Evolutionary conservation across 1,140 invertebrate genomes (phyloP).

Genomic region (Leptopilina clavipes): DNA sequence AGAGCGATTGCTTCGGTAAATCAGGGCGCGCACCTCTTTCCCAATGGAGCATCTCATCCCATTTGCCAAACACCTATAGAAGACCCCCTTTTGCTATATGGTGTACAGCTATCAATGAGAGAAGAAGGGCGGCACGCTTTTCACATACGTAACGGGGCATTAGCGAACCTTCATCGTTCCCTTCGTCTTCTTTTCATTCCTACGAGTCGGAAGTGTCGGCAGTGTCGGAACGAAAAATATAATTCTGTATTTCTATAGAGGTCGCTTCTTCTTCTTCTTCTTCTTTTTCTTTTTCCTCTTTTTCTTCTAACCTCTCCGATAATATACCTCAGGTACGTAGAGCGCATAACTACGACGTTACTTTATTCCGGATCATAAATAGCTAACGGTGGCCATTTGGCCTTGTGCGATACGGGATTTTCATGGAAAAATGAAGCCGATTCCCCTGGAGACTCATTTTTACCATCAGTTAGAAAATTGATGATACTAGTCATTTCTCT

Average conservation of each 20-base stretch:
- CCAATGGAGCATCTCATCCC: constrained; percentile 46
- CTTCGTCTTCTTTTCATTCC: constrained; percentile 44
- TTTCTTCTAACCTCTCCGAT: constrained; percentile 20
- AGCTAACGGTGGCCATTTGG: constrained; percentile 50
- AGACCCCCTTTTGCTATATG: constrained; percentile 35
- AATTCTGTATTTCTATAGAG: constrained; percentile 24
- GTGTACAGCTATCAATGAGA: constrained; percentile 32
- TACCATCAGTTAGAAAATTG: background rate
- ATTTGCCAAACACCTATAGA: constrained; percentile 45
- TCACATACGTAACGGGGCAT: constrained; percentile 73
- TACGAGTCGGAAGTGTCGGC: too few relatives aligned
- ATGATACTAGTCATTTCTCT: background rate
- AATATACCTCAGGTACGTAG: constrained; percentile 44
- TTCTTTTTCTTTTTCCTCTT: too few relatives aligned
- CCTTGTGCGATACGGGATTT: constrained; percentile 54
- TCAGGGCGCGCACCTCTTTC: constrained; percentile 62
- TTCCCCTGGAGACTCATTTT: background rate
- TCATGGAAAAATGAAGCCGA: background rate
- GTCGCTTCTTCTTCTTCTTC: constrained; percentile 17
- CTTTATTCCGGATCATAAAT: constrained; percentile 60
- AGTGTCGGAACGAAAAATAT: too few relatives aligned
- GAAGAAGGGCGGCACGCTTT: constrained; percentile 45
- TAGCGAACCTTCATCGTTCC: constrained; percentile 67
- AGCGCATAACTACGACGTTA: constrained; percentile 48
- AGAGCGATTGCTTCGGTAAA: constrained; percentile 75